These are phyloP conservation scores for Copsychus sechellarum DNA, from an alignment of 2,113 vertebrate species.

Conservation along the genomic window DNA sequence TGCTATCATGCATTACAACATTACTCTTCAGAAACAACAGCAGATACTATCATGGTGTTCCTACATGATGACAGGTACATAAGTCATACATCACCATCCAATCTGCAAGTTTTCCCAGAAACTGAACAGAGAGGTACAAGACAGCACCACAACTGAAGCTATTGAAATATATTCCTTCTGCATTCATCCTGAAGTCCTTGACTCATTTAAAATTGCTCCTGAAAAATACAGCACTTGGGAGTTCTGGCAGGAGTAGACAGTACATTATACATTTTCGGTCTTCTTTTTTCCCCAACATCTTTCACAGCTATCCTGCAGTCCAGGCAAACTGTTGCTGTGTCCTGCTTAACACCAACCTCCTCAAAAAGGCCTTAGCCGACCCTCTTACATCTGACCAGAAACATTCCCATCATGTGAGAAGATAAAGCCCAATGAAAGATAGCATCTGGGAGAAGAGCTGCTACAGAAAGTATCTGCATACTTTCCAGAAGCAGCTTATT, in stretches of 20 bases:
- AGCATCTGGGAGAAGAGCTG: neutral
- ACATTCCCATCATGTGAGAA: neutral
- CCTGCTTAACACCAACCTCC: neutral
- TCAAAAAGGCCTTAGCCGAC: neutral
- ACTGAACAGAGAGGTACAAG: neutral
- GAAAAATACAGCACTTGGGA: neutral
- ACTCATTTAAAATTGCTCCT: neutral
- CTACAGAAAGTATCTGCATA: neutral
- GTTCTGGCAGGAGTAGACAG: neutral
- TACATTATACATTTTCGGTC: neutral
- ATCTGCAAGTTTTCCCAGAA: neutral
- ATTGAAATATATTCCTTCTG: neutral
- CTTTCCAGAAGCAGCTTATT: neutral
- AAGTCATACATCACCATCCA: neutral
- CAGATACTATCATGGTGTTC: neutral
- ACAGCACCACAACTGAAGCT: neutral
- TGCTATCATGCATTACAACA: neutral
- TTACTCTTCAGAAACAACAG: neutral
- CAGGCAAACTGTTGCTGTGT: neutral
- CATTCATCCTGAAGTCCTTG: neutral
- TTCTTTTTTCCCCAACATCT: neutral
- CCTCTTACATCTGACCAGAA: neutral
- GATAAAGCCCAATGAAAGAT: neutral
- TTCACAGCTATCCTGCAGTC: neutral
- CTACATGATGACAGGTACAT: neutral